Conservation (phyloP, 2,113 vertebrate genomes). For the Castor canadensis region DNA sequence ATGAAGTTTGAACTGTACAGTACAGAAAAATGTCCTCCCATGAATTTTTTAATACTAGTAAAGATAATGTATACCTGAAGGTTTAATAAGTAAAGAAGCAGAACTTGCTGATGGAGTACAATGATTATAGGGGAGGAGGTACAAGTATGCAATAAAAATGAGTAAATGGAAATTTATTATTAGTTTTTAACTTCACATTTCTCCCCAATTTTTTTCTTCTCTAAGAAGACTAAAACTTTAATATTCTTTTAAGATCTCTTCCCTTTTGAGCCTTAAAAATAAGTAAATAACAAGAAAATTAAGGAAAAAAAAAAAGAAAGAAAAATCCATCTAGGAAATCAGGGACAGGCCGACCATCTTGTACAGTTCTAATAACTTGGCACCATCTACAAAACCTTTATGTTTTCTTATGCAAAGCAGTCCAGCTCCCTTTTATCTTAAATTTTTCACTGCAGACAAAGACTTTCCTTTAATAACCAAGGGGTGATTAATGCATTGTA, state of each 20-base stretch:
- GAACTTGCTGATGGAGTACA: too few relatives aligned
- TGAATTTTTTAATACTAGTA: background rate
- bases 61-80: background rate
- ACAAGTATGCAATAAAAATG: background rate
- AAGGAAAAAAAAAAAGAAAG: background rate
- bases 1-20: background rate
- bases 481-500: background rate
- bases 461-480: constrained; percentile 46
- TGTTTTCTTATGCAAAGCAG: constrained; percentile 5
- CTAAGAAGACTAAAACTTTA: background rate
- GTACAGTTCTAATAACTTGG: background rate
- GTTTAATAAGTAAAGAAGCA: background rate
- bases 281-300: background rate
- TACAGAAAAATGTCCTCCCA: background rate
- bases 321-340: background rate
- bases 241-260: background rate
- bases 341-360: background rate
- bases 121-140: too few relatives aligned
- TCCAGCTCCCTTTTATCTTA: background rate
- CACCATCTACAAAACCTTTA: background rate
- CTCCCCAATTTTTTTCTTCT: background rate
- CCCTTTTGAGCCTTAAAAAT: background rate
- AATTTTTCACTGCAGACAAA: background rate
- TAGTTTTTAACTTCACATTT: background rate
- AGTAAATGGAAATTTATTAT: background rate